Base-by-base conservation (phyloP, 2,797 vertebrate genomes). In the Acrocephalus scirpaceus region DNA sequence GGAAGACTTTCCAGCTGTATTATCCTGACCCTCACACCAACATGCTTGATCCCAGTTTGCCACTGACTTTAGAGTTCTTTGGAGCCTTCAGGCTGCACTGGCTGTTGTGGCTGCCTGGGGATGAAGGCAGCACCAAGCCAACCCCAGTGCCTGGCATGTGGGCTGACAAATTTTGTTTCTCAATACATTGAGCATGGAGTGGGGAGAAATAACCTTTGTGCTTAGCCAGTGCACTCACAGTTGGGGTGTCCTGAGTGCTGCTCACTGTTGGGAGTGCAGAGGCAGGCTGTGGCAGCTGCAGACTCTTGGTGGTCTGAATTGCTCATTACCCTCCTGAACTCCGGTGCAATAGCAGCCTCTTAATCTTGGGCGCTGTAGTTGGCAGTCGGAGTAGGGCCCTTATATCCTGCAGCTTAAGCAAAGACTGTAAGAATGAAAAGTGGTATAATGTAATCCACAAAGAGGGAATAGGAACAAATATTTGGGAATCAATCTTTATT, bases 401-500 rank as follows among this genome's bases (percentile, higher is more conserved):
- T 61, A 83, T 71, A 86, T 90, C 92, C 83, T 77, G 75, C 77
- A 92, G 93, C 72, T 97, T 95, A 90, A 86, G 94, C 27, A 90
- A 90, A 90, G 86, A 48, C 83, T 67, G 11, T 82, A 92, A 87
- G 95, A 94, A 93, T 90, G 88, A 92, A 87, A 96, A 96, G 79
- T 64, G 90, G 91, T 70, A 97, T 77, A 93, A 94, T 32, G 51
- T 95, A 94, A 91, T 96, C 94, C 84, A 95, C 88, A 89, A 84
- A 97, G 72, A 93, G 58, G 90, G 66, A 79, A 83, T 64, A 88
- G 50, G 75, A 91, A 94, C 45, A 84, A 96, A 44, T 70, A 66
- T 93, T 94, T 94, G 87, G 80, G 91, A 92, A 96, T 95, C 91
- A 96, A 65, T 97, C 95, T 62, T 90, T 84, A 76, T 78, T 96